These are phyloP conservation scores for Scatophagus argus DNA, from an alignment of 2,113 vertebrate species.

Conservation along the genomic window DNA sequence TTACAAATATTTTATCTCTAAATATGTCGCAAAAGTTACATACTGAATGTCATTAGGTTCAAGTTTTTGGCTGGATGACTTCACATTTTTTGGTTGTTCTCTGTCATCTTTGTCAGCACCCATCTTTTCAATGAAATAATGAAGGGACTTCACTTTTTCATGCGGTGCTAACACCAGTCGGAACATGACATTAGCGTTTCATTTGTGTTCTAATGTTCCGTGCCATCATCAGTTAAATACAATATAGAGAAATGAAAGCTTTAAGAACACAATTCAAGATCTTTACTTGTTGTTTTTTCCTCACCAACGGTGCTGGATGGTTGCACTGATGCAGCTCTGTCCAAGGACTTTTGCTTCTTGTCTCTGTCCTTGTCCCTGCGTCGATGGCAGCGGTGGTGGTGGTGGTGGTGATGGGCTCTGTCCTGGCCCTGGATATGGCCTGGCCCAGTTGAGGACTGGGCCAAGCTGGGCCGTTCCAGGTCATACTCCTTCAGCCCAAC, in stretches of 20 bases:
- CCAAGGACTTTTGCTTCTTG: conserved; percentile 91
- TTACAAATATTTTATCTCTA: neutral
- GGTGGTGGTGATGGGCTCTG: conserved; percentile 83
- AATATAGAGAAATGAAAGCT: neutral
- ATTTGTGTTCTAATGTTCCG: neutral
- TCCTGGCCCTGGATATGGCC: conserved; percentile 79
- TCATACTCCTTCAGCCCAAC: conserved; percentile 85
- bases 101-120: neutral
- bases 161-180: neutral
- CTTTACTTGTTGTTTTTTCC: neutral
- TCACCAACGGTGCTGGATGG: conserved; percentile 86
- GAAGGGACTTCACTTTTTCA: neutral
- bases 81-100: neutral
- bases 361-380: conserved; percentile 94
- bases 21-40: neutral
- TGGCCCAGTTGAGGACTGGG: conserved; percentile 56
- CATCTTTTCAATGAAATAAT: neutral
- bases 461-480: conserved; percentile 79
- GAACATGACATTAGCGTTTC: neutral
- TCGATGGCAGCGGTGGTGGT: conserved; percentile 90
- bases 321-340: conserved; percentile 83
- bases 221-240: neutral
- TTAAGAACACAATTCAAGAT: neutral
- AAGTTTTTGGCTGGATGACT: neutral
- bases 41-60: neutral